Base-by-base conservation (phyloP, 2,797 vertebrate genomes). In the Ceyx erithaca region DNA sequence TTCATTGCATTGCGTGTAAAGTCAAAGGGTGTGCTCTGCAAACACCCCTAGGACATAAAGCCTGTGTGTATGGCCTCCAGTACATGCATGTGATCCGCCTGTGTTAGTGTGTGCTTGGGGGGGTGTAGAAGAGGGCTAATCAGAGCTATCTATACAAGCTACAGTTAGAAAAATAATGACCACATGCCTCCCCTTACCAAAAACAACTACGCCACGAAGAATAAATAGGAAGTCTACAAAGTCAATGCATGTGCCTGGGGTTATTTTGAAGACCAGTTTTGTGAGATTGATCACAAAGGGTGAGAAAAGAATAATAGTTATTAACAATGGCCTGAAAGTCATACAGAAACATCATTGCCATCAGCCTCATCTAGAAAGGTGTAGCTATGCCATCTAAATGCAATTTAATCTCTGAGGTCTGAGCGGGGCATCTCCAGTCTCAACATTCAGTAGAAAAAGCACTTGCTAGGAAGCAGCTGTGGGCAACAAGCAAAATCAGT, bases 241-340 rank as follows among this genome's bases (percentile, higher is more conserved):
- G 58, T n/a, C 54, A 20, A 19, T 21, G 9, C 40, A 41, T 31
- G 46, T 0, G 7, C 20, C 21, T 30, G 66, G 21, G n/a, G 41
- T 45, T 96, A 73, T 93, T 85, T 88, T 86, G 66, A 88, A 51
- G 16, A 54, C 45, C 41, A 25, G 17, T 78, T 94, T 70, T 37
- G n/a, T 93, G 31, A 80, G 66, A 87, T 37, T n/a, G 49, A 14
- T 58, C 37, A 25, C 49, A 71, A 73, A 64, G 49, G 15, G 28
- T 46, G 46, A 73, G 25, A 68, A 85, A 87, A 67, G 45, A 86
- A 28, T 49, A 87, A 33, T 28, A 85, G 41, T 31, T 70, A 30
- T 70, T 73, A 80, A 51, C 16, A 80, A 2, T 10, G 14, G 23
- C 28, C 67, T 48, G 54, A 43, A 71, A 61, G 61, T 58, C 18